phyloP scores from a whole-genome alignment of 1,140 invertebrate species.

The Hypsibius dujardini region DNA sequence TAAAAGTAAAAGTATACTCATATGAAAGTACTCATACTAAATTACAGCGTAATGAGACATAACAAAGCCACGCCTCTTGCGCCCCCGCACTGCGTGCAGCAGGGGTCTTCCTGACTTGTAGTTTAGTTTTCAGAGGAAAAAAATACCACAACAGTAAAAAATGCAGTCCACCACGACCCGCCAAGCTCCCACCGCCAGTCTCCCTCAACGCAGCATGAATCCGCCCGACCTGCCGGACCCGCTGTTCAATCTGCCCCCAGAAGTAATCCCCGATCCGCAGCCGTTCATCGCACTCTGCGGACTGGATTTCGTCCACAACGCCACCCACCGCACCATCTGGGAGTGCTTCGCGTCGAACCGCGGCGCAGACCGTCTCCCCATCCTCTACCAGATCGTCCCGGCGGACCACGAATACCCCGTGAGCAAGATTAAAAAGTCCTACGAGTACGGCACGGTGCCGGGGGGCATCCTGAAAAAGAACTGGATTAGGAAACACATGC shows the following conservation, averaged over 20 bases:
- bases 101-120: too few species aligned
- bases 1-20: too few species aligned
- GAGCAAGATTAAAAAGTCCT: slow-evolving; percentile 52
- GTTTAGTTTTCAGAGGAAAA: too few species aligned
- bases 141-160: too few species aligned
- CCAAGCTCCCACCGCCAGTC: too few species aligned
- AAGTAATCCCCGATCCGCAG: slow-evolving; percentile 54
- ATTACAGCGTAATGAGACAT: too few species aligned
- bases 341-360: slow-evolving; percentile 68
- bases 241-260: slow-evolving; percentile 30
- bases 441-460: slow-evolving; percentile 41
- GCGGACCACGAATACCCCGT: slow-evolving; percentile 61
- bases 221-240: slow-evolving; percentile 1
- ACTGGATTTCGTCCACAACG: slow-evolving; percentile 61
- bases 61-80: too few species aligned
- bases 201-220: too few species aligned
- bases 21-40: too few species aligned
- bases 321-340: slow-evolving; percentile 72
- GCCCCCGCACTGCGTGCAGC: too few species aligned
- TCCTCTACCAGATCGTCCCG: slow-evolving; percentile 61
- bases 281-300: slow-evolving; percentile 67
- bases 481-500: slow-evolving; percentile 86
- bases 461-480: slow-evolving; percentile 86
- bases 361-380: slow-evolving; percentile 54
- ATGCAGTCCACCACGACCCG: too few species aligned